Evolutionary conservation across 2,113 vertebrate genomes (phyloP).

Genomic region (Barnardius zonarius): DNA sequence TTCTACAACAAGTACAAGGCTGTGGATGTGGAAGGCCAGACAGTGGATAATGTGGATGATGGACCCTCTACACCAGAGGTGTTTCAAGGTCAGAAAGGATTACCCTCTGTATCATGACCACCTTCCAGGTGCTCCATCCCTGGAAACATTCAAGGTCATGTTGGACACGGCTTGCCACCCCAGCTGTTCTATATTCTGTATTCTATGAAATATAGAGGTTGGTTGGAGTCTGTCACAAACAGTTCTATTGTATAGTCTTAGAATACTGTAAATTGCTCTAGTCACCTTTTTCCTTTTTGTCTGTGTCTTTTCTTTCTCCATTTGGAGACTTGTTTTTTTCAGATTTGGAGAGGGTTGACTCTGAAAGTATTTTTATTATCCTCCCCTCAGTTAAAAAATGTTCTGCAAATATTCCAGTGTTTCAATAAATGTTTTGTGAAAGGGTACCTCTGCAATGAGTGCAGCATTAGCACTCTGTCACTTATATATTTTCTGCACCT

Average conservation of each 20-base stretch:
- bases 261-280: not conserved
- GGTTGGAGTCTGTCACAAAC: not conserved
- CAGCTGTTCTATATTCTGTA: not conserved
- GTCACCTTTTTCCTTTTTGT: not conserved
- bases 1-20: not conserved
- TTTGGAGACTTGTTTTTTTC: not conserved
- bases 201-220: not conserved
- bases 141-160: not conserved
- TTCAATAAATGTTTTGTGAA: not conserved
- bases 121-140: not conserved
- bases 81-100: not conserved
- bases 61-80: not conserved
- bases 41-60: not conserved
- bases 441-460: not conserved
- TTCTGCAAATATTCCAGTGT: not conserved
- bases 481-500: not conserved
- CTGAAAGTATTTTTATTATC: not conserved
- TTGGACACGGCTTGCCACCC: not conserved
- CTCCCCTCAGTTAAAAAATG: not conserved
- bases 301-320: not conserved
- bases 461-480: not conserved
- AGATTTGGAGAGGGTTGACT: not conserved
- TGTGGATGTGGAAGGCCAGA: not conserved
- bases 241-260: not conserved
- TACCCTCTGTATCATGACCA: no score